A percentile compares a stretch with the other conserved stretches of the same genome.
Evolutionary conservation across 2,888 invertebrate genomes (phyloP).

Genomic region (Netelia melanura): DNA sequence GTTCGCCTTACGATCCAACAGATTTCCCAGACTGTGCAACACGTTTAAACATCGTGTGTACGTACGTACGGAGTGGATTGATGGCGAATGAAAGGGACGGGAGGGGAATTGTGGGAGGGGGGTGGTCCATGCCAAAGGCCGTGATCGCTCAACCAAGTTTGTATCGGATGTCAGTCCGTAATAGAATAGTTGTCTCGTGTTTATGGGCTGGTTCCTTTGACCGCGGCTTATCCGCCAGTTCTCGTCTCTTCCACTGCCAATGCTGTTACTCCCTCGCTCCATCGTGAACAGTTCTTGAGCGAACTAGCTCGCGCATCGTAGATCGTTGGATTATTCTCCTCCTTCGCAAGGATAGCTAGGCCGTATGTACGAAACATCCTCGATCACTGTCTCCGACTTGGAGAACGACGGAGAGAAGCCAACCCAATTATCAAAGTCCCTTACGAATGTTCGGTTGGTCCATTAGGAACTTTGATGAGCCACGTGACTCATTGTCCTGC

Average conservation of each 20-base stretch:
- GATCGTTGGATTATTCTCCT: constrained; percentile 38
- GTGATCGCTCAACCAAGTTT: constrained; percentile 82
- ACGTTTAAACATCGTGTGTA: not conserved
- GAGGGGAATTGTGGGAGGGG: constrained; percentile 65
- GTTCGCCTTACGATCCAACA: constrained; percentile 60
- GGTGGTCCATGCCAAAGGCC: constrained; percentile 76
- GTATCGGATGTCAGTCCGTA: constrained; percentile 83
- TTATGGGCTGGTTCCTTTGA: constrained; percentile 79
- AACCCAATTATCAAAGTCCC: constrained; percentile 60
- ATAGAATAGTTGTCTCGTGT: constrained; percentile 83
- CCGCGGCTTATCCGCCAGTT: constrained; percentile 71
- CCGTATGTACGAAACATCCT: constrained; percentile 32
- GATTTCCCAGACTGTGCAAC: constrained; percentile 24
- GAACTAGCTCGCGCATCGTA: constrained; percentile 35
- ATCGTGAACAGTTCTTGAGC: not conserved
- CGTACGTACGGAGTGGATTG: not conserved
- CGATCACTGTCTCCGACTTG: constrained; percentile 63
- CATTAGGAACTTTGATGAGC: constrained; percentile 27
- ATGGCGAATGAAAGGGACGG: constrained; percentile 52
- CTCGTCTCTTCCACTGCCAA: constrained; percentile 49
- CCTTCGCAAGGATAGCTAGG: constrained; percentile 5
- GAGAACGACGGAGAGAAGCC: constrained; percentile 39
- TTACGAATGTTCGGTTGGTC: constrained; percentile 25
- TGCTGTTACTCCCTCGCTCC: constrained; percentile 26
- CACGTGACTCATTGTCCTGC: constrained; percentile 28